Evolutionary conservation across 2,888 invertebrate species (phyloP), one percentile per base, ranked within the genome.

Genomic region (Zootermopsis nevadensis): DNA sequence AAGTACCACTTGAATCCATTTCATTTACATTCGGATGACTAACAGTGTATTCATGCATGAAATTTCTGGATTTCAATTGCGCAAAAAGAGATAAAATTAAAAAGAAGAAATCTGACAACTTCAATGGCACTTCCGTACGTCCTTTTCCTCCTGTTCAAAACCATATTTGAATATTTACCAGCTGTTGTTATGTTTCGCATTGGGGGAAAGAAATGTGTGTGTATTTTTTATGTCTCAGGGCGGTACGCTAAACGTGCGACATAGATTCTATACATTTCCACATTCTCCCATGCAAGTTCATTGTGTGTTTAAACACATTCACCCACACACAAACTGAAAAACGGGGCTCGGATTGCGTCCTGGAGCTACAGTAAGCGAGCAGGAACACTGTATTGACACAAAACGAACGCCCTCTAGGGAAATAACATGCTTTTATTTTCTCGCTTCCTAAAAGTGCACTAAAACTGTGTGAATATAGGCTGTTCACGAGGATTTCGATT

Each of bases 201-300:
- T n/a, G n/a, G 6, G 31, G 31, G 22, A 33, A 12, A 31, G 31
- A 33, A 22, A 31, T 4, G 69, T 33, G 33, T 31, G 12, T 31
- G 6, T 69, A 69, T 69, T 69, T 69, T 69, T 33, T 69, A 69
- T 69, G 33, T 33, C 69, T 33, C 69, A 33, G 33, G 69, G 69
- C 69, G 33, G 15, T 33, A 31, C 8, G 10, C 33, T 22, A 15
- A 69, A 69, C 33, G 69, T 15, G 31, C 22, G 33, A 33, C 69
- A 69, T 33, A 69, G 15, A 33, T 69, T 69, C 69, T 31, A 30
- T 69, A 31, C 69, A 33, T 69, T 69, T 69, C 33, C 69, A 69
- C 30, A 22, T 30, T 33, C 33, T 33, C 69, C 33, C 69, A 33
- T 33, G 22, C 69, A 33, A 22, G 69, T 33, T 69, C 69, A 69